Evolutionary conservation across 1,140 invertebrate genomes (phyloP).

Genomic region (Heterodera schachtii): DNA sequence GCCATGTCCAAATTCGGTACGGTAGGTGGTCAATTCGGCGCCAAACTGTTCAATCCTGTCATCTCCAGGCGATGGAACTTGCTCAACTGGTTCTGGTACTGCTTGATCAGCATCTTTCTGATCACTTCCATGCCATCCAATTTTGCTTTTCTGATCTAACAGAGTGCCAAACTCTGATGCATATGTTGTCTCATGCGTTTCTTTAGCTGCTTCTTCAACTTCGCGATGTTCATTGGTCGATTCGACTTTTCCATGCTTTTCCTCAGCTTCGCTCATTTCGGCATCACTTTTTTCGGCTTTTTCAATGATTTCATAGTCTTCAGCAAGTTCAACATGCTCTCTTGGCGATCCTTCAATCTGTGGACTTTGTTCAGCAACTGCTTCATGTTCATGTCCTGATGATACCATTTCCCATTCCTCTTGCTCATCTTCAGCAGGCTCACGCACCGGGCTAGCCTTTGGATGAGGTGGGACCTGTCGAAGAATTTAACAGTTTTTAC

Average conservation of each 20-base stretch:
- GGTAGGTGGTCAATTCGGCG: neutral
- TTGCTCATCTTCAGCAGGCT: conserved; percentile 12
- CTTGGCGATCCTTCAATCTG: neutral
- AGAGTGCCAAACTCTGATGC: no score
- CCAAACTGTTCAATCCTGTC: neutral
- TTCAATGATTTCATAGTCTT: neutral
- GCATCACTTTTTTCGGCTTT: neutral
- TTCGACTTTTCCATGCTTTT: conserved; percentile 6
- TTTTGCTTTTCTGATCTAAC: no score
- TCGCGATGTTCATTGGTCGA: neutral
- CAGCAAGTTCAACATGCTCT: neutral
- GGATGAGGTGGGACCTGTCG: neutral
- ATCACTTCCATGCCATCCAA: no score
- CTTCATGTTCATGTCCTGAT: neutral
- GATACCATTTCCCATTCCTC: conserved; percentile 25
- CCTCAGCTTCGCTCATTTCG: conserved; percentile 27
- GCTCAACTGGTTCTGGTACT: conserved; percentile 2
- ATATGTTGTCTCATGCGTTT: conserved; percentile 13
- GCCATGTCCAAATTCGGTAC: neutral
- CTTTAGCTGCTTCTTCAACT: neutral
- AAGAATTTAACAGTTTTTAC: no score
- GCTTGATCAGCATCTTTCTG: neutral
- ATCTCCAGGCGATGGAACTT: neutral
- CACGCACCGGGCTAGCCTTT: neutral
- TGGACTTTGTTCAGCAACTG: neutral